Base-by-base conservation (phyloP, 2,888 invertebrate species). In the Galeopsomyia nigrocyanea region DNA sequence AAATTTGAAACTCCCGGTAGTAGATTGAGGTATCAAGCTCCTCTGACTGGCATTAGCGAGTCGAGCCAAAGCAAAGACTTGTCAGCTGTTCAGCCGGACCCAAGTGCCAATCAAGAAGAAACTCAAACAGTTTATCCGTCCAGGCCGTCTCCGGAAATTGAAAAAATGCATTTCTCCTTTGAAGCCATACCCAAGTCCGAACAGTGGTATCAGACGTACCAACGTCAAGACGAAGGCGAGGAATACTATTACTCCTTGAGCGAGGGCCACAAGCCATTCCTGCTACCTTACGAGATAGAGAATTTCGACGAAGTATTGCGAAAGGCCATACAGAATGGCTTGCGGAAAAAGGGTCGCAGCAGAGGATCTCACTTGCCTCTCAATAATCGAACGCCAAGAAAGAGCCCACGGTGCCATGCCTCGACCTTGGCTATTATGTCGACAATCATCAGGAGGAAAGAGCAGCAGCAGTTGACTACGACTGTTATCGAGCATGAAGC, bases 341-440 rank as follows among this genome's bases (percentile, higher is more conserved):
- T 58, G 60, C n/a, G 67, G 31, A 19, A 81, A 0, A 71, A 73
- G 57, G 78, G 74, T 67, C 73, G 76, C 69, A 69, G 76, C 51
- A 77, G 80, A 49, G 74, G 74, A 0, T 77, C 77, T 16, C 69
- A 74, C 75, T 76, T 19, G 68, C 74, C 19, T 55, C 5, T 74
- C 5, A 76, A 78, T 5, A 89, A 90, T 60, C 88, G 88, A 46
- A 92, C 91, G 74, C 93, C 95, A 0, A 88, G 96, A 53, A 95
- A 95, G 82, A 95, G 95, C 0, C 96, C 96, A 0, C 88, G 96
- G 22, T 95, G 95, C 83, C 95, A 96, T 82, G 95, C 95, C 0
- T 95, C 95, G 0, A 96, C 96, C 0, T 86, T 95, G 73, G 95
- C 95, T 0, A 94, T 95, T 71, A 90, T 95, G 86, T 86, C 86